Evolutionary conservation across 2,888 invertebrate genomes (phyloP).

Genomic region (Eristalinus aeneus): DNA sequence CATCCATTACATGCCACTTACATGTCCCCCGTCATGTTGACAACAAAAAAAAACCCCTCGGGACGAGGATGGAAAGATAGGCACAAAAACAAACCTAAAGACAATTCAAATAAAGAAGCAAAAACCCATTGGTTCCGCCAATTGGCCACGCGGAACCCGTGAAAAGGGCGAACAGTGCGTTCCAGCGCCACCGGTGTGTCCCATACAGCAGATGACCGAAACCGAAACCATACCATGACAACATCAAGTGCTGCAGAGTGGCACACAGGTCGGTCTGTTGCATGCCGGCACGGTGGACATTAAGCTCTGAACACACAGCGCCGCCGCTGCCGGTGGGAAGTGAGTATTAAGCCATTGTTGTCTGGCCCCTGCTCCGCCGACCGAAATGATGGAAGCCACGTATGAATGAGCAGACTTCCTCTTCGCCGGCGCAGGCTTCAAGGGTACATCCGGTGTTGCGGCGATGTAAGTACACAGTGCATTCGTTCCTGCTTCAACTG

Average conservation of each 20-base stretch:
- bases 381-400: conserved; percentile 54
- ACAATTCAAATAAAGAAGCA: not conserved
- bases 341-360: conserved; percentile 40
- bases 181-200: not conserved
- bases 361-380: conserved; percentile 5
- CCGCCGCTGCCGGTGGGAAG: conserved; percentile 5
- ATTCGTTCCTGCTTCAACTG: not conserved
- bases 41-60: not conserved
- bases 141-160: conserved; percentile 53
- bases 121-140: conserved; percentile 56
- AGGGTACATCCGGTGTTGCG: conserved; percentile 62
- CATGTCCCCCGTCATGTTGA: not conserved
- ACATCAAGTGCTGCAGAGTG: not conserved
- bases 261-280: not conserved
- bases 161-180: conserved; percentile 39
- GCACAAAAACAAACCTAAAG: not conserved
- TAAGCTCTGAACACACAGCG: not conserved
- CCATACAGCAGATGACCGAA: not conserved
- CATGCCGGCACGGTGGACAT: not conserved
- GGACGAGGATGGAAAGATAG: not conserved
- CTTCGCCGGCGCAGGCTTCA: conserved; percentile 37
- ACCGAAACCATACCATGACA: not conserved
- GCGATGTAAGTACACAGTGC: not conserved
- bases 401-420: conserved; percentile 68
- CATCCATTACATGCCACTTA: not conserved